phyloP scores from a whole-genome alignment of 2,797 vertebrate species.

The Anguilla megastoma region DNA sequence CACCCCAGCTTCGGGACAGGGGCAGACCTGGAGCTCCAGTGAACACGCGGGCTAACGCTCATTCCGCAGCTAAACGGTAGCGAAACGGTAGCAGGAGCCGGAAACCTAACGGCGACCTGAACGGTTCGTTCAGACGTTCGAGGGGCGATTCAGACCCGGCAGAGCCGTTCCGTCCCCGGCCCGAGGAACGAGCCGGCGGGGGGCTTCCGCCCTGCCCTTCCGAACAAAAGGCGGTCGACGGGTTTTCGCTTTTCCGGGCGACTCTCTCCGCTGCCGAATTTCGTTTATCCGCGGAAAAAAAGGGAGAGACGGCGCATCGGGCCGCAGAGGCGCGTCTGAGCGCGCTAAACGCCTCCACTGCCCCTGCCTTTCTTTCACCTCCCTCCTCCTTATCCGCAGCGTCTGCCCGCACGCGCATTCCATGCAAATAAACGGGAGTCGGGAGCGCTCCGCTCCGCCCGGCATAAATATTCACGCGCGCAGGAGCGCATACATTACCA shows the following conservation, averaged over 20 bases:
- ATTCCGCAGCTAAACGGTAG: background rate
- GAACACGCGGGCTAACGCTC: background rate
- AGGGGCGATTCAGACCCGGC: background rate
- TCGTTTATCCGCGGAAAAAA: background rate
- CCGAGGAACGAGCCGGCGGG: too few species aligned
- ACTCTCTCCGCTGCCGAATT: background rate
- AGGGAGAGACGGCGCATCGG: too few species aligned
- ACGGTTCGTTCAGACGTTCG: background rate
- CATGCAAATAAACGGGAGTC: slow-evolving; percentile 56
- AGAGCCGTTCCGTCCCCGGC: background rate
- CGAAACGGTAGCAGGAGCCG: background rate
- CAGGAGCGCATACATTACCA: slow-evolving; percentile 47
- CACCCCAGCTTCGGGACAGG: too few species aligned
- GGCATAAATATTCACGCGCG: slow-evolving; percentile 57
- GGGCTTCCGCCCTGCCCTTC: background rate
- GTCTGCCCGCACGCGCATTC: slow-evolving; percentile 49
- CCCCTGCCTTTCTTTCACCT: background rate
- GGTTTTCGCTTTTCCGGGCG: background rate
- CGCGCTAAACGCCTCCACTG: background rate
- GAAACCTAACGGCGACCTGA: background rate
- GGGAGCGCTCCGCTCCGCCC: slow-evolving; percentile 28
- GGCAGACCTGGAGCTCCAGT: background rate
- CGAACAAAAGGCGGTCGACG: background rate
- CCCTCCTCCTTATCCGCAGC: slow-evolving; percentile 22
- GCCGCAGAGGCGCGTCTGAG: background rate